phyloP scores from a whole-genome alignment of 1,140 invertebrate species.

The Eueides isabella region DNA sequence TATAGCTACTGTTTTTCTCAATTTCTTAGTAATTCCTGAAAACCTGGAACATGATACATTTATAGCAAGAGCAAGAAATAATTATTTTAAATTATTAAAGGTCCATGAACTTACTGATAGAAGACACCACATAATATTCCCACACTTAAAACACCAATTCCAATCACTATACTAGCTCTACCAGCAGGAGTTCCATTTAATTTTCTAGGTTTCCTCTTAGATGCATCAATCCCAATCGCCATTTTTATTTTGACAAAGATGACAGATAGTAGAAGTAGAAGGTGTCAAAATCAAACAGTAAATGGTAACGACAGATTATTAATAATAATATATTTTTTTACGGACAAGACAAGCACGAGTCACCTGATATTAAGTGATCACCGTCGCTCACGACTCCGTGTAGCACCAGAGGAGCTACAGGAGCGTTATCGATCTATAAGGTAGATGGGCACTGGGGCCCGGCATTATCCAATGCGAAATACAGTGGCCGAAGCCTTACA shows the following conservation, averaged over 20 bases:
- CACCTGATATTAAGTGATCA: no score
- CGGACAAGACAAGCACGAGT: no score
- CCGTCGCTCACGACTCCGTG: no score
- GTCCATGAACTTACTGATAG: conserved; percentile 61
- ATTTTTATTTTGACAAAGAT: conserved; percentile 44
- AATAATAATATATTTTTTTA: no score
- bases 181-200: conserved; percentile 80
- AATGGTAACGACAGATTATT: neutral
- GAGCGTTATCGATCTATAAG: no score
- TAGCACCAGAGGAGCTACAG: no score
- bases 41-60: conserved; percentile 51
- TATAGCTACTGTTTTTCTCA: conserved; percentile 53
- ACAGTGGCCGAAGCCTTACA: no score
- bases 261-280: neutral
- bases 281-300: conserved; percentile 17
- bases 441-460: no score
- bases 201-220: conserved; percentile 81
- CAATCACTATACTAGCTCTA: conserved; percentile 68
- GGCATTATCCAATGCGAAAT: no score
- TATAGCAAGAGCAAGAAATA: neutral
- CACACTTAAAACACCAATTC: conserved; percentile 54
- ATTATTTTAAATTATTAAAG: neutral
- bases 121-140: conserved; percentile 59
- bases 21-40: conserved; percentile 51
- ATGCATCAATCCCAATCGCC: conserved; percentile 73